A percentile compares a stretch with the other conserved stretches of the same genome.
These are phyloP conservation scores for Marmota flaviventris DNA, from an alignment of 2,113 vertebrate species.

Conservation along the genomic window DNA sequence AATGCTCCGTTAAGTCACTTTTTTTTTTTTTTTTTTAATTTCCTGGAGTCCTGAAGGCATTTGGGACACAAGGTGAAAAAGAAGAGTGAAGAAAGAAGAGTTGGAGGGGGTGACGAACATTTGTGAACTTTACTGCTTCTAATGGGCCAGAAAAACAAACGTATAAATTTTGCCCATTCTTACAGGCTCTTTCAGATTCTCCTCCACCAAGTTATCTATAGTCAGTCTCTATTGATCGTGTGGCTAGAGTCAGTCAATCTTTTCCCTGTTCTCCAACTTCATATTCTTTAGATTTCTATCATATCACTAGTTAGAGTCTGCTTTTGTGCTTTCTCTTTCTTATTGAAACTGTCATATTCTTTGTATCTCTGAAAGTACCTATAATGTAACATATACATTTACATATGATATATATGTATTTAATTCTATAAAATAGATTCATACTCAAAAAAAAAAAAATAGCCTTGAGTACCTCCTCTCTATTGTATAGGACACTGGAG, in stretches of 20 bases:
- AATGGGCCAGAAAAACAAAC: not conserved
- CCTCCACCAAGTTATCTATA: not conserved
- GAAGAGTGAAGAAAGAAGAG: not conserved
- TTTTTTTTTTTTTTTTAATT: slow-evolving; percentile 18
- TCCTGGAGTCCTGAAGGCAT: not conserved
- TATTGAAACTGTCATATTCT: slow-evolving; percentile 30
- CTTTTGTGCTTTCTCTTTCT: slow-evolving; percentile 23
- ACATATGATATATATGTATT: not conserved
- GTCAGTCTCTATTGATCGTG: not conserved
- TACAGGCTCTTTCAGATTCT: not conserved
- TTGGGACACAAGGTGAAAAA: not conserved
- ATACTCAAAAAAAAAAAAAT: not conserved
- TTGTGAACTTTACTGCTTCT: not conserved
- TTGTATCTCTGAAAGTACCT: slow-evolving; percentile 14
- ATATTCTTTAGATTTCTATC: not conserved
- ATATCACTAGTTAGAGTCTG: not conserved
- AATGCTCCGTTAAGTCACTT: not conserved
- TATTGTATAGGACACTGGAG: not conserved
- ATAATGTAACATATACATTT: not conserved
- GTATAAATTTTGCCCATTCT: not conserved
- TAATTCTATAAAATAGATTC: not conserved
- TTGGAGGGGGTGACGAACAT: not conserved
- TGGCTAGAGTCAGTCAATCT: not conserved
- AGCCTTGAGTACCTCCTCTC: not conserved
- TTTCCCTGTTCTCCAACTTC: not conserved